Evolutionary conservation across 2,113 vertebrate genomes (phyloP).

Genomic region (Malurus cyaneus): DNA sequence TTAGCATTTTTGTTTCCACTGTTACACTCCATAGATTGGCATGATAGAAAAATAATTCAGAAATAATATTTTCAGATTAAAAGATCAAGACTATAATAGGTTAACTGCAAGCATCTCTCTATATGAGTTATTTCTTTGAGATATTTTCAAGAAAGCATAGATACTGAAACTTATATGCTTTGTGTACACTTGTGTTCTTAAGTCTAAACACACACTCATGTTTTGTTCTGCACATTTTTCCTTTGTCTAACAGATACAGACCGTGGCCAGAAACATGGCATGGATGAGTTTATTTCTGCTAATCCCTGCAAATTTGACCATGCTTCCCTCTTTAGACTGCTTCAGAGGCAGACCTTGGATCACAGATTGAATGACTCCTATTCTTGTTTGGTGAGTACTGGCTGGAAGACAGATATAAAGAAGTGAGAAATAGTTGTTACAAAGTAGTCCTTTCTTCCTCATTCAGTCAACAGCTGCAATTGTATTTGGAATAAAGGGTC

Average conservation of each 20-base stretch:
- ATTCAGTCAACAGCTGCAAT: conserved; percentile 73
- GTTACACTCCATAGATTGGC: not conserved
- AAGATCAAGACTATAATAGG: not conserved
- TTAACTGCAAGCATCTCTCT: not conserved
- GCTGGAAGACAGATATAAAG: conserved; percentile 47
- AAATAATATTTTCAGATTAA: not conserved
- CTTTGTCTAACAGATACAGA: conserved; percentile 77
- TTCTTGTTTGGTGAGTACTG: conserved; percentile 92
- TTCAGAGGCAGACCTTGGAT: conserved; percentile 91
- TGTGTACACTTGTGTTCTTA: not conserved
- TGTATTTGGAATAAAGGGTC: conserved; percentile 80
- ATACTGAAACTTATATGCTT: not conserved
- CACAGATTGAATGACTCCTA: conserved; percentile 97
- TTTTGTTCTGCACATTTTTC: not conserved
- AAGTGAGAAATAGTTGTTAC: conserved; percentile 72
- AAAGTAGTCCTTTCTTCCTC: conserved; percentile 72
- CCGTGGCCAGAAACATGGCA: conserved; percentile 88
- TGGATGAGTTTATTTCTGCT: conserved; percentile 93
- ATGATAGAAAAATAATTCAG: not conserved
- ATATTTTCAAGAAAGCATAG: not conserved
- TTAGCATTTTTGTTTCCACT: not conserved
- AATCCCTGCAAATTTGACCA: conserved; percentile 90
- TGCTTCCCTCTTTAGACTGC: conserved; percentile 85
- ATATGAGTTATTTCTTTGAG: not conserved
- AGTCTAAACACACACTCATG: not conserved